Percentiles rank a stretch among this genome's conserved stretches.
These are phyloP conservation scores for Dendrolimus kikuchii DNA, from an alignment of 1,140 invertebrate genomes.

Conservation along the genomic window DNA sequence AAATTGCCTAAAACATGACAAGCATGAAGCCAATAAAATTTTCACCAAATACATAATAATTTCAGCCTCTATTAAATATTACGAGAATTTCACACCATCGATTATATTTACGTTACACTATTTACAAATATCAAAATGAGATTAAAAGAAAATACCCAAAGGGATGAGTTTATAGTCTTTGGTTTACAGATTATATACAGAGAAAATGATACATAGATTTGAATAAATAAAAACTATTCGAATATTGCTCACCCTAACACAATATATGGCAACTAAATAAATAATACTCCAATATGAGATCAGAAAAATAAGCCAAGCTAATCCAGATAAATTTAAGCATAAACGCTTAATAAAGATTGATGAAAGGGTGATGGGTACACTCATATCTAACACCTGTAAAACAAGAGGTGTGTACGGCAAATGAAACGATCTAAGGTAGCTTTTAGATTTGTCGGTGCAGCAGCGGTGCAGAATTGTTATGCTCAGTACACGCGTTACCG, in stretches of 20 bases:
- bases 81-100: slow-evolving; percentile 28
- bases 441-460: too few relatives aligned
- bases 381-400: slow-evolving; percentile 10
- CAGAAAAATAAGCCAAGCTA: slow-evolving; percentile 58
- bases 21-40: slow-evolving; percentile 14
- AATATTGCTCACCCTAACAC: slow-evolving; percentile 49
- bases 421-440: too few relatives aligned
- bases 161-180: slow-evolving; percentile 52
- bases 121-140: slow-evolving; percentile 23
- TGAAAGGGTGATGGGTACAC: too few relatives aligned
- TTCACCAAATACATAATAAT: slow-evolving; percentile 32
- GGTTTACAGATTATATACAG: slow-evolving; percentile 65
- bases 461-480: too few relatives aligned
- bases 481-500: too few relatives aligned
- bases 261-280: slow-evolving; percentile 67
- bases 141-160: slow-evolving; percentile 43
- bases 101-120: slow-evolving; percentile 23
- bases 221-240: slow-evolving; percentile 48
- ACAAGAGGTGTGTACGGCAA: too few relatives aligned
- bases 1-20: slow-evolving; percentile 9
- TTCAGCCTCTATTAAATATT: slow-evolving; percentile 24
- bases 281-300: slow-evolving; percentile 69
- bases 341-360: slow-evolving; percentile 30
- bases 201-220: slow-evolving; percentile 26
- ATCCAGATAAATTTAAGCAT: slow-evolving; percentile 44